phyloP scores from a whole-genome alignment of 2,797 vertebrate genomes.

The Parotocinclus haroldoi region DNA sequence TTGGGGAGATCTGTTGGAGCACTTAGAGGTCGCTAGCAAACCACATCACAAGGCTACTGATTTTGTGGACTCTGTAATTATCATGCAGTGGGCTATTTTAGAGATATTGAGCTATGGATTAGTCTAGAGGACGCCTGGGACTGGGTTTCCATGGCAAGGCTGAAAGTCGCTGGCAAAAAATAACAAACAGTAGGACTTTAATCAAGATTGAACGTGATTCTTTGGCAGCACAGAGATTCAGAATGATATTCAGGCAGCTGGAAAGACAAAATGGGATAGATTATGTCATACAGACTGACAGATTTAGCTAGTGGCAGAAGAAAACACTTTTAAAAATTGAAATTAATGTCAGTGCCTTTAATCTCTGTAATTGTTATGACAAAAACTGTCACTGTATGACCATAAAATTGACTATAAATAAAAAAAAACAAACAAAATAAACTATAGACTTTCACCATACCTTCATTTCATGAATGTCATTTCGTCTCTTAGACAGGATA shows the following conservation, averaged over 20 bases:
- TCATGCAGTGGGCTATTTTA: conserved; percentile 66
- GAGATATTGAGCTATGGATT: conserved; percentile 73
- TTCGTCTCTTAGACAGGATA: no score
- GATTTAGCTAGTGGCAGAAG: not conserved
- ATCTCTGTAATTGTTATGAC: no score
- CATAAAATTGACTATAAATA: no score
- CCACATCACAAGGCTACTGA: conserved; percentile 76
- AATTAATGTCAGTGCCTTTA: no score
- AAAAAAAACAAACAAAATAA: no score
- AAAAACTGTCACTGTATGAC: no score
- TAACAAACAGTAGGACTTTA: conserved; percentile 69
- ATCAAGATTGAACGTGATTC: conserved; percentile 55
- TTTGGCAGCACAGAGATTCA: conserved; percentile 19
- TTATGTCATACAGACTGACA: conserved; percentile 21
- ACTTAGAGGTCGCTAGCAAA: conserved; percentile 65
- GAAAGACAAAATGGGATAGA: conserved; percentile 21
- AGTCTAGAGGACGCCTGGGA: conserved; percentile 64
- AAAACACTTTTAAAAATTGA: no score
- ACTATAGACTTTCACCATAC: no score
- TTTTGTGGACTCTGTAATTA: conserved; percentile 74
- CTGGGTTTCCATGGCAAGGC: conserved; percentile 69
- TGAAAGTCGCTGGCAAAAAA: conserved; percentile 66
- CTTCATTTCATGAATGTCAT: no score
- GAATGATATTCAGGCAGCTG: conserved; percentile 23
- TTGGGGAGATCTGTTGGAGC: conserved; percentile 68